Percentiles rank a stretch among this genome's conserved stretches.
Conservation (phyloP, 2,888 invertebrate species). For the Eupithecia vulgata region DNA sequence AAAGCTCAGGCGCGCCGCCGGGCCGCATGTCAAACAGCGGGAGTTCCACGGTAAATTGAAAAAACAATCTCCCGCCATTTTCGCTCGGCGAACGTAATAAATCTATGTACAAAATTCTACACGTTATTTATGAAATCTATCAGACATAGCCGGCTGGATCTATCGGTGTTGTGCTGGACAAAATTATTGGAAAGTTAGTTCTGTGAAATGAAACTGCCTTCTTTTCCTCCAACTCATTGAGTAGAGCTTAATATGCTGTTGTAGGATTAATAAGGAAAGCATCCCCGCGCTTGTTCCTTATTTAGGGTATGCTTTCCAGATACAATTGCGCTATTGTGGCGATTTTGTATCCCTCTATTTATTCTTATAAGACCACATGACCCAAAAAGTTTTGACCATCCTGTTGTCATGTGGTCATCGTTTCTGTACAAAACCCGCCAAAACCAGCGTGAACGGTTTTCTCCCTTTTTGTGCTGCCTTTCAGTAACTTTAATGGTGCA, state of each 20-base stretch:
- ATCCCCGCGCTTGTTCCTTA: no score
- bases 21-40: slow-evolving; percentile 81
- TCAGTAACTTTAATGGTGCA: no score
- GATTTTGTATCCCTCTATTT: no score
- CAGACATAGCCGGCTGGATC: slow-evolving; percentile 64
- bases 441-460: no score
- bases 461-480: no score
- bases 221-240: not conserved
- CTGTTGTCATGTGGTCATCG: no score
- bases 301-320: no score
- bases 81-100: slow-evolving; percentile 83
- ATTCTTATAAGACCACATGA: no score
- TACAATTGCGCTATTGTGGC: no score
- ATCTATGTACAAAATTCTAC: slow-evolving; percentile 84
- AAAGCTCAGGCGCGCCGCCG: slow-evolving; percentile 60
- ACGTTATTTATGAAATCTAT: slow-evolving; percentile 83
- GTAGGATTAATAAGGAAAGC: no score
- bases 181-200: slow-evolving; percentile 35
- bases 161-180: slow-evolving; percentile 64
- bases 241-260: not conserved
- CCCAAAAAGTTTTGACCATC: no score
- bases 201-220: not conserved
- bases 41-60: slow-evolving; percentile 82
- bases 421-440: no score
- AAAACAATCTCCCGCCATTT: slow-evolving; percentile 84